Evolutionary conservation across 2,113 vertebrate species (phyloP).

Genomic region (Prionailurus viverrinus): DNA sequence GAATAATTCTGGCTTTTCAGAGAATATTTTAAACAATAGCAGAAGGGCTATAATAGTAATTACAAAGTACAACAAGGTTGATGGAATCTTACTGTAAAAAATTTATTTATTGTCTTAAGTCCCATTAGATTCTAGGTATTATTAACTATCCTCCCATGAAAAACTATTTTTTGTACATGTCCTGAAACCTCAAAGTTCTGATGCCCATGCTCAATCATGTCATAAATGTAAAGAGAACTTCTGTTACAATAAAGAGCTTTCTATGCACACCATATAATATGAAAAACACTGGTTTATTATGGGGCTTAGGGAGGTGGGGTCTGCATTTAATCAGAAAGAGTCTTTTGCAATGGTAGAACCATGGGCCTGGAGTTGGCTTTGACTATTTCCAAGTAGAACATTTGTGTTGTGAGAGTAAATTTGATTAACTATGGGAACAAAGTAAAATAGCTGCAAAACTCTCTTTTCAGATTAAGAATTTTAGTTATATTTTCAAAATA

Average conservation of each 20-base stretch:
- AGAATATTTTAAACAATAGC: background rate
- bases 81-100: background rate
- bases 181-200: background rate
- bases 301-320: too few relatives aligned
- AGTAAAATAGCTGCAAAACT: background rate
- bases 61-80: background rate
- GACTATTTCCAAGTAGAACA: background rate
- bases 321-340: background rate
- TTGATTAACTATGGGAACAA: background rate
- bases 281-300: background rate
- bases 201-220: background rate
- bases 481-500: slow-evolving; percentile 18
- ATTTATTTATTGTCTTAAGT: background rate
- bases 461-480: slow-evolving; percentile 26
- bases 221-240: background rate
- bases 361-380: background rate
- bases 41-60: background rate
- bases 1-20: background rate
- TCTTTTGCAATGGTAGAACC: background rate
- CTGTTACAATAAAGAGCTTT: background rate
- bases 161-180: background rate
- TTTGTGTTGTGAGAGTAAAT: background rate
- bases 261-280: background rate
- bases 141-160: background rate
- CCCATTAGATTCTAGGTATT: background rate